phyloP scores from a whole-genome alignment of 2,888 invertebrate species.

The Drosophila koepferae region DNA sequence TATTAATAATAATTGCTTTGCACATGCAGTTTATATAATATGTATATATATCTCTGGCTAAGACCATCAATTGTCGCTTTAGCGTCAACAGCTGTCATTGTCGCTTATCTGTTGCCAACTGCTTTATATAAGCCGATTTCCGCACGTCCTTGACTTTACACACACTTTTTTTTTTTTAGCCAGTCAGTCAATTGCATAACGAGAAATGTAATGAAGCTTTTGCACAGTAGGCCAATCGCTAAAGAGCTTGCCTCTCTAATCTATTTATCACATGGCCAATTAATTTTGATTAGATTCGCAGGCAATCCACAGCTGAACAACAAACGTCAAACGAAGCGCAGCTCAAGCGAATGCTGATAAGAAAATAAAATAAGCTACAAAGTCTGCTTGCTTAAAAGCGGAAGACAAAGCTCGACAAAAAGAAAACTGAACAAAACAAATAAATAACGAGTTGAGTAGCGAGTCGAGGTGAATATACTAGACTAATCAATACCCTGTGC shows the following conservation, averaged over 20 bases:
- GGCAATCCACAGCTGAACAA: conserved; percentile 15
- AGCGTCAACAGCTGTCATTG: conserved; percentile 39
- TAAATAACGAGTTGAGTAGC: conserved; percentile 15
- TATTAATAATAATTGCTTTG: conserved; percentile 21
- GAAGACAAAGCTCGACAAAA: conserved; percentile 52
- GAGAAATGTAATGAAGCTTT: conserved; percentile 51
- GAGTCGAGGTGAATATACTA: background rate
- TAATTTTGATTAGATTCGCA: conserved; percentile 71
- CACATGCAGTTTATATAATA: conserved; percentile 2
- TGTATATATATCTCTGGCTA: conserved; percentile 23
- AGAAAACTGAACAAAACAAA: conserved; percentile 17
- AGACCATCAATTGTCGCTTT: conserved; percentile 42
- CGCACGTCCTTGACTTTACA: conserved; percentile 71
- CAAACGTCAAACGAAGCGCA: conserved; percentile 61
- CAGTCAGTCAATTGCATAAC: conserved; percentile 45
- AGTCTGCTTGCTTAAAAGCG: conserved; percentile 59
- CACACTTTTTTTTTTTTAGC: conserved; percentile 20
- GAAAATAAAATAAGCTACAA: conserved; percentile 46
- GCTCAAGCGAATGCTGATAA: conserved; percentile 55
- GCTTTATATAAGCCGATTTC: conserved; percentile 56
- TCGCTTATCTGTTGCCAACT: conserved; percentile 34
- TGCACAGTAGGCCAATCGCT: conserved; percentile 18
- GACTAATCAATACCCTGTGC: background rate
- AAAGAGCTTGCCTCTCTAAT: conserved; percentile 39
- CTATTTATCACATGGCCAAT: conserved; percentile 76